phyloP scores from a whole-genome alignment of 2,888 invertebrate species.

The Orthonevra nobilis region DNA sequence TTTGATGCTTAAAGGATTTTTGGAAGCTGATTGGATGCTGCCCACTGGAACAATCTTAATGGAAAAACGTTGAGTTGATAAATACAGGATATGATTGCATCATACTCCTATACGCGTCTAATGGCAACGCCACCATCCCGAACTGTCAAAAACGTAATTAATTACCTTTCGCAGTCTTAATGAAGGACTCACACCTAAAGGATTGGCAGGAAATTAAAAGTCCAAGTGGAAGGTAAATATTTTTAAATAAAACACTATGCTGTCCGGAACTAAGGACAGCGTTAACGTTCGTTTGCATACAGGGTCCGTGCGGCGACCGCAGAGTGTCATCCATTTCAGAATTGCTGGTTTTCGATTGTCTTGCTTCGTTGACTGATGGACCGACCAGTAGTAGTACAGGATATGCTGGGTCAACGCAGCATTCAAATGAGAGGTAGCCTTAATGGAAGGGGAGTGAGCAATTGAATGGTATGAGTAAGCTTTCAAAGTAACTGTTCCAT shows the following conservation, averaged over 20 bases:
- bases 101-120: no score
- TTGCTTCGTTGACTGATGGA: constrained; percentile 21
- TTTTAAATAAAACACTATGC: constrained; percentile 56
- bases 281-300: background rate
- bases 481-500: constrained; percentile 52
- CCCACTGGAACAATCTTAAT: no score
- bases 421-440: constrained; percentile 31
- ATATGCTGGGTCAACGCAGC: constrained; percentile 34
- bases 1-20: no score
- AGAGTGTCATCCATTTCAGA: constrained; percentile 60
- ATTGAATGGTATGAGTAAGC: constrained; percentile 32
- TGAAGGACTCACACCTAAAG: constrained; percentile 39
- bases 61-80: no score
- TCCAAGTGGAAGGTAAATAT: constrained; percentile 64
- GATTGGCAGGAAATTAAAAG: constrained; percentile 38
- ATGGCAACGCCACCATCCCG: no score
- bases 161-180: constrained; percentile 40
- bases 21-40: no score
- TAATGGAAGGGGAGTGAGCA: background rate
- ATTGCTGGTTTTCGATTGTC: constrained; percentile 48
- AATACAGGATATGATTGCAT: no score
- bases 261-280: constrained; percentile 52
- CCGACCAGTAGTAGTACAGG: no score
- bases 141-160: constrained; percentile 53
- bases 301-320: constrained; percentile 36